Percentiles rank a stretch among this genome's conserved stretches.
These are phyloP conservation scores for Hoplias malabaricus DNA, from an alignment of 2,113 vertebrate species.

Conservation along the genomic window DNA sequence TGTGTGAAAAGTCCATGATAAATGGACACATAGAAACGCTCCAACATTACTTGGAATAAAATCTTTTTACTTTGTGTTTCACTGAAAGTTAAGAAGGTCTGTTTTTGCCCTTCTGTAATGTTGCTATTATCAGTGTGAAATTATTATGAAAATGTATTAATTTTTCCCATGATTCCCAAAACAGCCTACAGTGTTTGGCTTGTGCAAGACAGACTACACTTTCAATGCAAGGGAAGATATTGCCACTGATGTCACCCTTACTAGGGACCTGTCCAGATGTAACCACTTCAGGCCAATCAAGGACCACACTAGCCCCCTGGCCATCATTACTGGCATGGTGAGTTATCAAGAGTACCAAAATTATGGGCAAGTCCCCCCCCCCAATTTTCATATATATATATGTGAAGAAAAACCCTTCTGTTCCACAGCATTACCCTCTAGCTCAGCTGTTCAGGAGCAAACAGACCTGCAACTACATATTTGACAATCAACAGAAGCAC, in stretches of 20 bases:
- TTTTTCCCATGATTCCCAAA: slow-evolving; percentile 4
- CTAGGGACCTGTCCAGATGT: slow-evolving; percentile 82
- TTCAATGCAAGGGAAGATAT: slow-evolving; percentile 74
- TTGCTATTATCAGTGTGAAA: too few species aligned
- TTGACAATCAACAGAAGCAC: slow-evolving; percentile 83
- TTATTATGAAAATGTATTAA: too few species aligned
- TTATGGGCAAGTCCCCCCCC: too few species aligned
- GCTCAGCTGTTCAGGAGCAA: slow-evolving; percentile 82
- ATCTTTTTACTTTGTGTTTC: too few species aligned
- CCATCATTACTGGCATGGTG: slow-evolving; percentile 86
- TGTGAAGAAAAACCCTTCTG: too few species aligned
- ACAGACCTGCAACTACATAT: slow-evolving; percentile 86
- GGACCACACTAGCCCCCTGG: slow-evolving; percentile 83
- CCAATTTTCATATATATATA: too few species aligned
- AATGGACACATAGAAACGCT: too few species aligned
- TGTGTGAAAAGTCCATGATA: too few species aligned
- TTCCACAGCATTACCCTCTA: slow-evolving; percentile 76
- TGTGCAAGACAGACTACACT: slow-evolving; percentile 78
- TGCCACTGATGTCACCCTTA: slow-evolving; percentile 79
- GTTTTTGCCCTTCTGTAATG: too few species aligned
- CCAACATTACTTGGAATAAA: too few species aligned
- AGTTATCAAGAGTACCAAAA: slow-evolving; percentile 34
- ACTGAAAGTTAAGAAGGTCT: too few species aligned
- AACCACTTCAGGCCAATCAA: slow-evolving; percentile 79
- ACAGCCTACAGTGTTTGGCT: slow-evolving; percentile 88